Conservation (phyloP, 2,113 vertebrate species). For the Psilopsiagon aurifrons region DNA sequence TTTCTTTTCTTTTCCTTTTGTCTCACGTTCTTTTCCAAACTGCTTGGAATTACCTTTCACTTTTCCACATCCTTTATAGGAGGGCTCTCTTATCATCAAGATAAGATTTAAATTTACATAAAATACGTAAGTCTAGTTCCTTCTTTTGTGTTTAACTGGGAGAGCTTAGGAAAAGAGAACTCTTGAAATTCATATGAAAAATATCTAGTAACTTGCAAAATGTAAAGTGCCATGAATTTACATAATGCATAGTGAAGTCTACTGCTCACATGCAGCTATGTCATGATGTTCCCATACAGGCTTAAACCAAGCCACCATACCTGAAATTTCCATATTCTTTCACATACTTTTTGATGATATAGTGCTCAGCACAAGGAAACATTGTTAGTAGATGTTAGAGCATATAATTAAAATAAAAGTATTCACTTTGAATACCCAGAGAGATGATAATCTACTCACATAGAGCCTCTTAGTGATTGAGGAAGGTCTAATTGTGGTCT, state of each 20-base stretch:
- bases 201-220: not conserved
- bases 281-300: not conserved
- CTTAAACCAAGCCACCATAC: not conserved
- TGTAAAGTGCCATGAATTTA: not conserved
- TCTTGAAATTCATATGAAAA: not conserved
- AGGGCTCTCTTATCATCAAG: not conserved
- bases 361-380: not conserved
- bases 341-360: not conserved
- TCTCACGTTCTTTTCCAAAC: not conserved
- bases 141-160: not conserved
- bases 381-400: not conserved
- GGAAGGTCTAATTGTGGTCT: not conserved
- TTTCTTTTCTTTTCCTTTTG: not conserved
- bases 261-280: not conserved
- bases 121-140: not conserved
- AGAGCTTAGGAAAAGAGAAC: not conserved
- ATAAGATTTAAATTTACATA: not conserved
- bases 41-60: conserved; percentile 10
- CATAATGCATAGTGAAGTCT: not conserved
- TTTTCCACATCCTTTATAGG: not conserved
- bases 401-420: not conserved
- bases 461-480: not conserved
- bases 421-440: not conserved
- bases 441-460: not conserved
- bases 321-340: not conserved